These are phyloP conservation scores for Drosophila percnosoma DNA, from an alignment of 2,888 invertebrate species.

Conservation along the genomic window DNA sequence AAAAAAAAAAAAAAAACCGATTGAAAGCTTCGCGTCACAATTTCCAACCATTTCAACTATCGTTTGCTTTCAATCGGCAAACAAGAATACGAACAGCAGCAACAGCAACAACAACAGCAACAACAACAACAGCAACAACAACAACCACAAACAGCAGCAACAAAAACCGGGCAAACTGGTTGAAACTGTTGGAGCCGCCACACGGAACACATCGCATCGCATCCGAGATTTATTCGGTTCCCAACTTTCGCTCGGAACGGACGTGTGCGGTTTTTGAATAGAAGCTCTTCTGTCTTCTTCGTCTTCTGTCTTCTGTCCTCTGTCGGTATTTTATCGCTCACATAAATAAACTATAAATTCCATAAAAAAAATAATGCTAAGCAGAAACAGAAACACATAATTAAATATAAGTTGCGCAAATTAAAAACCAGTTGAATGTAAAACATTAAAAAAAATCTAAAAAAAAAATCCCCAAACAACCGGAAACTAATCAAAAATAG, in stretches of 20 bases:
- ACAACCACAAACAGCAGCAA: conserved; percentile 1
- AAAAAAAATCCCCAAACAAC: not conserved
- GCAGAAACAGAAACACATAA: conserved; percentile 2
- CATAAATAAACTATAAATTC: conserved; percentile 6
- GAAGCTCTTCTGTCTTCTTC: conserved; percentile 3
- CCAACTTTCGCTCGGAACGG: conserved; percentile 83
- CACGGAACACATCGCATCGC: conserved; percentile 57
- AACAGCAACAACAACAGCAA: not conserved
- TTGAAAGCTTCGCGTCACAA: conserved; percentile 44
- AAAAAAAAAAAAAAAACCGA: not conserved
- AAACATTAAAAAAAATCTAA: not conserved
- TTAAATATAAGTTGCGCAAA: not conserved
- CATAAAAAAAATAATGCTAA: not conserved
- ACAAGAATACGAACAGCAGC: conserved; percentile 39
- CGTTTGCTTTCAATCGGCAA: conserved; percentile 58
- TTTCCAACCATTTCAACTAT: conserved; percentile 49
- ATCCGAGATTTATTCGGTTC: conserved; percentile 83
- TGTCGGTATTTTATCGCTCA: conserved; percentile 1
- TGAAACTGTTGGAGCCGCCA: conserved; percentile 15
- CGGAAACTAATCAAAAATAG: not conserved
- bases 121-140: conserved; percentile 6
- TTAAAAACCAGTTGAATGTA: not conserved
- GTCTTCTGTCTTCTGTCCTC: conserved; percentile 1
- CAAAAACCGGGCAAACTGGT: conserved; percentile 32
- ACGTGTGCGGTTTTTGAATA: conserved; percentile 70